Evolutionary conservation across 2,797 vertebrate species (phyloP).

Genomic region (Mareca penelope): DNA sequence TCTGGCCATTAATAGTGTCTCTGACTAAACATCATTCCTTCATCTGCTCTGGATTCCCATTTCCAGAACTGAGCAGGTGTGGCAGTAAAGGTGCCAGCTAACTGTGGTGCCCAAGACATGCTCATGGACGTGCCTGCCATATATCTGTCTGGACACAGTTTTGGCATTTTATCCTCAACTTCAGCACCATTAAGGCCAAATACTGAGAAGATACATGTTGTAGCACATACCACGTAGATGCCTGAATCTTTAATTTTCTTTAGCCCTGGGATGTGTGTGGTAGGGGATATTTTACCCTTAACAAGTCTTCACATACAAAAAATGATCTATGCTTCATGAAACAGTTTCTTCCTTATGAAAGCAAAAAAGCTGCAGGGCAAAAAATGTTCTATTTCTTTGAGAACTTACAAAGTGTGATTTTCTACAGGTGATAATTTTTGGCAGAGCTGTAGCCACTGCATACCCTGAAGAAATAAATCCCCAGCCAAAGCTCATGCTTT

Average conservation of each 20-base stretch:
- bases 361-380: constrained; percentile 7
- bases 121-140: not conserved
- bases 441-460: not conserved
- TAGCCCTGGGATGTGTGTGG: not conserved
- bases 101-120: not conserved
- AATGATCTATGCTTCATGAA: not conserved
- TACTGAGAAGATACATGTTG: not conserved
- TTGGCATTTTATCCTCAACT: fast-evolving
- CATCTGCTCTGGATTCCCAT: not conserved
- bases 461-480: not conserved
- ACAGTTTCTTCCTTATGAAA: not conserved
- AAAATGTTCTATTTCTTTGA: not conserved
- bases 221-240: not conserved
- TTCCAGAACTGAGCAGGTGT: not conserved
- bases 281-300: not conserved
- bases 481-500: not conserved
- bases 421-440: constrained; percentile 1
- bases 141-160: not conserved
- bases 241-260: not conserved
- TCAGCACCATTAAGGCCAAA: not conserved
- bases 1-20: not conserved
- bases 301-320: not conserved
- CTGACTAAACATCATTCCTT: not conserved
- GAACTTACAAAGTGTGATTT: not conserved
- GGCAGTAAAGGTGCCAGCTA: not conserved